These are phyloP conservation scores for Scotopteryx bipunctaria DNA, from an alignment of 2,888 invertebrate genomes.

Conservation along the genomic window DNA sequence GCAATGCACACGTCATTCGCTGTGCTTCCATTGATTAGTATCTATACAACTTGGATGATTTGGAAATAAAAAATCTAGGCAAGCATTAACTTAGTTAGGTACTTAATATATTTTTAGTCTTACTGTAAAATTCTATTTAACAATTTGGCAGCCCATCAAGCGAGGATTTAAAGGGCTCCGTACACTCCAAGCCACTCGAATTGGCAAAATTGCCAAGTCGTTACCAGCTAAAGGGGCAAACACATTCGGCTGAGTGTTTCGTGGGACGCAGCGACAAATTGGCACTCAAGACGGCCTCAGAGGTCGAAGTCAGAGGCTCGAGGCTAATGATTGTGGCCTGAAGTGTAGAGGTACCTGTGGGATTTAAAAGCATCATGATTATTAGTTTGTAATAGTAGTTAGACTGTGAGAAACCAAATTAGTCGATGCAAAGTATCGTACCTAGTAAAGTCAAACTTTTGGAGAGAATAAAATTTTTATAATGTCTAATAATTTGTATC, in stretches of 20 bases:
- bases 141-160: slow-evolving; percentile 2
- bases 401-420: too few species aligned
- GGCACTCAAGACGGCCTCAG: slow-evolving; percentile 57
- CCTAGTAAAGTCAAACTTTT: too few species aligned
- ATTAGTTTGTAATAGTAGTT: too few species aligned
- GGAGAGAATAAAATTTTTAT: too few species aligned
- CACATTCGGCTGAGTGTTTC: slow-evolving; percentile 68
- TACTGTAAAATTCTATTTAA: too few species aligned
- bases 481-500: too few species aligned
- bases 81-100: too few species aligned
- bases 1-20: too few species aligned
- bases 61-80: neutral
- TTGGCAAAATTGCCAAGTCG: slow-evolving; percentile 67
- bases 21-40: too few species aligned
- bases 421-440: too few species aligned
- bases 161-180: slow-evolving; percentile 10
- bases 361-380: neutral
- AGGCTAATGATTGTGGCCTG: slow-evolving; percentile 51
- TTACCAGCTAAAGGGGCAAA: slow-evolving; percentile 56
- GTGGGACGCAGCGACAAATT: slow-evolving; percentile 63
- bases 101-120: too few species aligned
- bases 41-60: too few species aligned
- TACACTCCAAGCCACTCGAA: slow-evolving; percentile 48
- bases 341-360: slow-evolving; percentile 34
- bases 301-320: slow-evolving; percentile 38